These are phyloP conservation scores for Aegotheles bennettii DNA, from an alignment of 2,113 vertebrate genomes.

Conservation along the genomic window DNA sequence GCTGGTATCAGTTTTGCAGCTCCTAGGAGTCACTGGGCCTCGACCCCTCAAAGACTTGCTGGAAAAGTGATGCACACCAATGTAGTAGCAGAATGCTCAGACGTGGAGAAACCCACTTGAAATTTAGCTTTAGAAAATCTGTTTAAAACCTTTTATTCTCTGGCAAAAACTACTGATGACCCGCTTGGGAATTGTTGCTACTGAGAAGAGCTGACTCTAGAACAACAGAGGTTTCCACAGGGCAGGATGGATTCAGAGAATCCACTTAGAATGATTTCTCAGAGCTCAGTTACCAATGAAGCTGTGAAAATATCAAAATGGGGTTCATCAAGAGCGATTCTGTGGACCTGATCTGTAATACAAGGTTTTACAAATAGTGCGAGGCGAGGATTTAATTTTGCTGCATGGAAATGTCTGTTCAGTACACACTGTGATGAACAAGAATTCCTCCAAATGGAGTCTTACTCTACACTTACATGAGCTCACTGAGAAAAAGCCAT, in stretches of 20 bases:
- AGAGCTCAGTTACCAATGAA: not conserved
- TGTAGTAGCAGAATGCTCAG: not conserved
- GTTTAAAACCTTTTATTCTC: not conserved
- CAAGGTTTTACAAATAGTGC: rapidly evolving
- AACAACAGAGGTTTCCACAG: rapidly evolving
- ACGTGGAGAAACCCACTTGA: not conserved
- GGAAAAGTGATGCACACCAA: not conserved
- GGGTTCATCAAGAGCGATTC: not conserved
- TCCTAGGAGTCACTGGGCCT: not conserved
- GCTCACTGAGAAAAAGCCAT: not conserved
- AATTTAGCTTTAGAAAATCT: not conserved
- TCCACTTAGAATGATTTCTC: not conserved
- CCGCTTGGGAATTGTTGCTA: not conserved
- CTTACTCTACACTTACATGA: not conserved
- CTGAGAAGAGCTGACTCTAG: not conserved
- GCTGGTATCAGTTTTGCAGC: rapidly evolving
- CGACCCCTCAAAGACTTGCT: not conserved
- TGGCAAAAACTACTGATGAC: not conserved
- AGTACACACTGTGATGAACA: not conserved
- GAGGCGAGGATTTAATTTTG: not conserved
- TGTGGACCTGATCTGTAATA: rapidly evolving
- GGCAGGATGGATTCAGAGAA: not conserved
- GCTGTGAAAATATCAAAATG: not conserved
- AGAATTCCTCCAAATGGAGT: not conserved
- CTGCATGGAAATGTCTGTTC: not conserved